Percentiles rank a stretch among this genome's conserved stretches.
phyloP scores from a whole-genome alignment of 37 sponge, comb jelly and placozoan species.

The Axinella damicornis region DNA sequence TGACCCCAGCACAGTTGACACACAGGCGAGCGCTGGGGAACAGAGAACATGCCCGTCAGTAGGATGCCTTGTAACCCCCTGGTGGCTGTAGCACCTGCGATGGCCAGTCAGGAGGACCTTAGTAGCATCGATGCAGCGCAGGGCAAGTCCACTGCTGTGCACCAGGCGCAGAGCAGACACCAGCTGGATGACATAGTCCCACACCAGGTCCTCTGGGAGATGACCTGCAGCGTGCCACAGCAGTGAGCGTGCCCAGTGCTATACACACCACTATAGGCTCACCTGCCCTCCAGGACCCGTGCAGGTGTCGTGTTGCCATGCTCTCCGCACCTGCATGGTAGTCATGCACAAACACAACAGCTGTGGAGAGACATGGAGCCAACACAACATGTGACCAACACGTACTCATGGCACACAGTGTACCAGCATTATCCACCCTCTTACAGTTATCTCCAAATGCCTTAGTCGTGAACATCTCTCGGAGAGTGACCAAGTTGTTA shows the following conservation, averaged over 20 bases:
- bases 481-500: conserved; percentile 68
- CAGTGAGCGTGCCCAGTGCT: neutral
- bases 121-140: conserved; percentile 65
- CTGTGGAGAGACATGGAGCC: conserved; percentile 6
- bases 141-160: conserved; percentile 72
- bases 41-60: neutral
- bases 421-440: neutral
- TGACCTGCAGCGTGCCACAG: neutral
- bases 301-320: conserved; percentile 54
- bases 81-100: conserved; percentile 27
- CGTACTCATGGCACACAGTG: neutral
- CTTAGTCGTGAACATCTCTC: conserved; percentile 92
- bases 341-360: conserved; percentile 85
- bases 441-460: conserved; percentile 88
- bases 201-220: conserved; percentile 71
- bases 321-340: conserved; percentile 87
- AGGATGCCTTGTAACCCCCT: too few species aligned
- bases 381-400: neutral
- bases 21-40: conserved; percentile 27
- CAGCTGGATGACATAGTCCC: conserved; percentile 88
- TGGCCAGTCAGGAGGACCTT: conserved; percentile 73
- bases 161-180: conserved; percentile 70
- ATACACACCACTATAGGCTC: neutral
- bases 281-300: conserved; percentile 1
- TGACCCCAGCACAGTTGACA: conserved; percentile 78